Percentiles rank a stretch among this genome's conserved stretches.
Conservation (phyloP, 2,113 vertebrate genomes). For the Gopherus evgoodei region DNA sequence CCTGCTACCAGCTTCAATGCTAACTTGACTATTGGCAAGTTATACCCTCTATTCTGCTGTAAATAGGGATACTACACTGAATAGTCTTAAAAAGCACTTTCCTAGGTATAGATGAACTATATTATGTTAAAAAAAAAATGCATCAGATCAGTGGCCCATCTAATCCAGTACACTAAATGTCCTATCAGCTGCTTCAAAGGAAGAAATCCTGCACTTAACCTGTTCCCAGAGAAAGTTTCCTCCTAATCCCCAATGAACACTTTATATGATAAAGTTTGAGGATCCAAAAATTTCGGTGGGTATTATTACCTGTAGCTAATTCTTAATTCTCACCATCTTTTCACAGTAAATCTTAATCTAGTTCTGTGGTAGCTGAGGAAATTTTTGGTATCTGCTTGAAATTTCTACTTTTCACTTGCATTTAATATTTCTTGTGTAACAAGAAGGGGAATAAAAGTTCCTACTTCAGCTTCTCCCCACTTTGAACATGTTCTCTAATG, state of each 20-base stretch:
- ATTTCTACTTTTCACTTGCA: background rate
- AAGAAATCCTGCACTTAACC: background rate
- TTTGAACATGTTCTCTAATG: background rate
- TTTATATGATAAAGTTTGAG: background rate
- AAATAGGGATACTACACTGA: background rate
- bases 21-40: background rate
- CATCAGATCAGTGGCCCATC: background rate
- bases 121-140: background rate
- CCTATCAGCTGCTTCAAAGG: background rate
- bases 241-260: background rate
- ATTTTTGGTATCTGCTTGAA: background rate
- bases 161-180: background rate
- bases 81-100: background rate
- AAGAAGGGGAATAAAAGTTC: background rate
- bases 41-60: background rate
- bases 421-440: background rate
- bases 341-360: background rate
- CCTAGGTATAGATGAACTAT: background rate
- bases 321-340: background rate
- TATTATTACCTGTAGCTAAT: background rate
- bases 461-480: background rate
- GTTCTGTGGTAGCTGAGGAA: background rate
- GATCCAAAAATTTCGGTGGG: background rate
- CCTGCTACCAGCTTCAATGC: background rate
- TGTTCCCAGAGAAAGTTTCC: background rate